Evolutionary conservation across 2,113 vertebrate genomes (phyloP).

Genomic region (Stigmatopora nigra): DNA sequence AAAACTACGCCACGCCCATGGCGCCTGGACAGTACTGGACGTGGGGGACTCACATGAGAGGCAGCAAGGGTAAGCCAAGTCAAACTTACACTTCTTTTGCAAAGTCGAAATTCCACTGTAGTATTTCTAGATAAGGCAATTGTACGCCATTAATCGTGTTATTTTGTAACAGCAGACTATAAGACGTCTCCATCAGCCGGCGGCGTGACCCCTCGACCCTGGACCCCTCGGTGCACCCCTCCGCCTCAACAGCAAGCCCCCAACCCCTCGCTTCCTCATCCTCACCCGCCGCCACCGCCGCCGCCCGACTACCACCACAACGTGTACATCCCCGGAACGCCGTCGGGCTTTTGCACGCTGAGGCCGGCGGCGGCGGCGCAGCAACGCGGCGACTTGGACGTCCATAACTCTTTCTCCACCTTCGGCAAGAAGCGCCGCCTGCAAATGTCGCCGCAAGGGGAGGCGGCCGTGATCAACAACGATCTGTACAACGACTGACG

Average conservation of each 20-base stretch:
- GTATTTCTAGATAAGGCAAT: background rate
- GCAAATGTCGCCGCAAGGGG: slow-evolving; percentile 74
- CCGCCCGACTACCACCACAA: slow-evolving; percentile 87
- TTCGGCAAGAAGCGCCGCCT: slow-evolving; percentile 86
- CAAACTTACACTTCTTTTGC: background rate
- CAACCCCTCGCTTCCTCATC: slow-evolving; percentile 37
- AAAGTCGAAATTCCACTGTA: background rate
- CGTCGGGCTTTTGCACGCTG: slow-evolving; percentile 73
- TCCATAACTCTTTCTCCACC: slow-evolving; percentile 86
- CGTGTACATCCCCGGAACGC: slow-evolving; percentile 83
- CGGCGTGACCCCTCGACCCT: slow-evolving; percentile 66
- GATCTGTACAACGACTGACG: slow-evolving; percentile 74
- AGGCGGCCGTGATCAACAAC: slow-evolving; percentile 80
- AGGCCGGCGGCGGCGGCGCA: slow-evolving; percentile 65
- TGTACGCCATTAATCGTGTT: background rate
- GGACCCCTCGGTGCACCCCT: slow-evolving; percentile 78
- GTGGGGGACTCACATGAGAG: slow-evolving; percentile 71
- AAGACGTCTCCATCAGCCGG: slow-evolving; percentile 72
- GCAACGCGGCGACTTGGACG: slow-evolving; percentile 72
- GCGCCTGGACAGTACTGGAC: slow-evolving; percentile 78
- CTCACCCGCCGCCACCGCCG: slow-evolving; percentile 60
- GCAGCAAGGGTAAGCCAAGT: slow-evolving; percentile 51
- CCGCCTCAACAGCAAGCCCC: slow-evolving; percentile 64
- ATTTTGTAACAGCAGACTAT: slow-evolving; percentile 66
- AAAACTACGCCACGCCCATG: slow-evolving; percentile 76